Conservation (phyloP, 2,888 invertebrate species). For the Aphrophora alni region DNA sequence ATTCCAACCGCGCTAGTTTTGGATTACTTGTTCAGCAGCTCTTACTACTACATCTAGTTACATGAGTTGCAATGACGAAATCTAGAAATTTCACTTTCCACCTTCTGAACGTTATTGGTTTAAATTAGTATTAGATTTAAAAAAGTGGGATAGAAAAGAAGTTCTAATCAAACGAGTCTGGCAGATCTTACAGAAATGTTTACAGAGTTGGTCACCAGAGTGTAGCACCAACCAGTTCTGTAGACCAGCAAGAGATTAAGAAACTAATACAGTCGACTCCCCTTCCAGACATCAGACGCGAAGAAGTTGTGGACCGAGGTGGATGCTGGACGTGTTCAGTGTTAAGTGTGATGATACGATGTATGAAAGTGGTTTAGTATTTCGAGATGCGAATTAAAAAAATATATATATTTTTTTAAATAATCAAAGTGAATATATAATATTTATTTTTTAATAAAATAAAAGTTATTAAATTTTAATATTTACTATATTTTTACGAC, state of each 20-base stretch:
- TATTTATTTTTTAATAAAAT: too few relatives aligned
- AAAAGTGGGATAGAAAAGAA: neutral
- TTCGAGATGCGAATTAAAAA: neutral
- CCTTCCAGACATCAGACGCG: neutral
- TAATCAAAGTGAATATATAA: too few relatives aligned
- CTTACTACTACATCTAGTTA: too few relatives aligned
- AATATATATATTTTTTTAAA: too few relatives aligned
- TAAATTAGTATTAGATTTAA: neutral
- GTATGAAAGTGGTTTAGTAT: neutral
- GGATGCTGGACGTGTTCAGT: neutral
- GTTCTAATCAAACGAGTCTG: neutral
- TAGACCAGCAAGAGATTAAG: neutral
- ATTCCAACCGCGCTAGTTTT: too few relatives aligned
- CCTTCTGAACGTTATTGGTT: neutral
- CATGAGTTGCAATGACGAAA: neutral
- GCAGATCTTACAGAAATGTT: neutral
- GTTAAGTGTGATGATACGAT: neutral
- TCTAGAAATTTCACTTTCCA: neutral
- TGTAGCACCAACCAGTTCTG: neutral
- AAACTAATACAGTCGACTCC: neutral
- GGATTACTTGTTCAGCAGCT: too few relatives aligned
- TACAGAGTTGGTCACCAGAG: slow-evolving; percentile 2
- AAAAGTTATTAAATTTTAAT: too few relatives aligned
- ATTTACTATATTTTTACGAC: too few relatives aligned
- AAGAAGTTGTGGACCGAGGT: neutral